These are phyloP conservation scores for Diplolepis rosae DNA, from an alignment of 2,888 invertebrate genomes.

Conservation along the genomic window DNA sequence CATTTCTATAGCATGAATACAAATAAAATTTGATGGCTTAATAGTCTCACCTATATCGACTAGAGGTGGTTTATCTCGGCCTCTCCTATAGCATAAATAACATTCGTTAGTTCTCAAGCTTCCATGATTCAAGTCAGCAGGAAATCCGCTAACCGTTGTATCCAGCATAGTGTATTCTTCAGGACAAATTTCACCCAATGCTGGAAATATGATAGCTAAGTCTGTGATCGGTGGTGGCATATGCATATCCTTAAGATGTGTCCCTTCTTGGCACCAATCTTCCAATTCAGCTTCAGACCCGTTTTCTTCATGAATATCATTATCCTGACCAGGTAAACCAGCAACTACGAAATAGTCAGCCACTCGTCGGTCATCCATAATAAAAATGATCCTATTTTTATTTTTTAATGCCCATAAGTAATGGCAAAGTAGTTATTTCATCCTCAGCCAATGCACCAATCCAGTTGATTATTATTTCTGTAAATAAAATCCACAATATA, in stretches of 20 bases:
- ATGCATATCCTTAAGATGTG: slow-evolving; percentile 86
- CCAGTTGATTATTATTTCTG: too few relatives aligned
- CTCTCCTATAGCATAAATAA: slow-evolving; percentile 92
- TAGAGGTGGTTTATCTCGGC: slow-evolving; percentile 95
- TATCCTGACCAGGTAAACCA: slow-evolving; percentile 82
- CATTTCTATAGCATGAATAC: too few relatives aligned
- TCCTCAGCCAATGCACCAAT: too few relatives aligned
- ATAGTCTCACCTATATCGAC: slow-evolving; percentile 92
- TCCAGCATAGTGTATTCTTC: slow-evolving; percentile 84
- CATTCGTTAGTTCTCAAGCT: slow-evolving; percentile 95
- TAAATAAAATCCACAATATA: too few relatives aligned
- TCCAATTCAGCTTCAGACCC: slow-evolving; percentile 78
- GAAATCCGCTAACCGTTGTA: slow-evolving; percentile 88
- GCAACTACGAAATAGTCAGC: slow-evolving; percentile 99
- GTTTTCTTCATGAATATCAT: slow-evolving; percentile 79
- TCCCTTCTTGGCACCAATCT: slow-evolving; percentile 75
- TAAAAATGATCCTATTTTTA: too few relatives aligned
- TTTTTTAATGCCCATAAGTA: too few relatives aligned
- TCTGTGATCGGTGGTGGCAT: slow-evolving; percentile 96
- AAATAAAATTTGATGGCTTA: too few relatives aligned
- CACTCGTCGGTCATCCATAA: slow-evolving; percentile 90
- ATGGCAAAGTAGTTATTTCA: too few relatives aligned
- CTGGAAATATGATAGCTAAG: slow-evolving; percentile 92
- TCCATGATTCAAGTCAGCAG: slow-evolving; percentile 98
- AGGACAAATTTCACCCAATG: slow-evolving; percentile 89